Conservation (phyloP, 1,140 invertebrate genomes). For the Lucilia sericata region DNA sequence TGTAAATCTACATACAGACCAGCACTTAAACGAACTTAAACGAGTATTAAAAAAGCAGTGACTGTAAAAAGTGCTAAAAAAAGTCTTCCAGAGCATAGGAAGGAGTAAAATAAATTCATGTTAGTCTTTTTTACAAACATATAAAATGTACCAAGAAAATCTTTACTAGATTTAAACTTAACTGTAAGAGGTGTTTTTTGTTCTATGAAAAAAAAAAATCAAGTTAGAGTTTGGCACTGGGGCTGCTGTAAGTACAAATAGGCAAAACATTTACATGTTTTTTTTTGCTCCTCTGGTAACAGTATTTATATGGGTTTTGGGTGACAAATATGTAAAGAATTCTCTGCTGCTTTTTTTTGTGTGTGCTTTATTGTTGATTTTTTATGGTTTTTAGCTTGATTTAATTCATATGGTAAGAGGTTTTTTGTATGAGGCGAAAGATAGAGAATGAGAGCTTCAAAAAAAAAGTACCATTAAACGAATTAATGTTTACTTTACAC, state of each 20-base stretch:
- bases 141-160: not conserved
- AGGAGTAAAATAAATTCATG: slow-evolving; percentile 27
- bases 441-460: not conserved
- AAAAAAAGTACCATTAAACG: slow-evolving; percentile 44
- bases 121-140: slow-evolving; percentile 5
- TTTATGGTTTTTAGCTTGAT: slow-evolving; percentile 20
- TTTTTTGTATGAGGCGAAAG: not conserved
- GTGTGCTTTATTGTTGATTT: slow-evolving; percentile 1
- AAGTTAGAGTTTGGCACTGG: not conserved
- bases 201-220: not conserved
- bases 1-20: slow-evolving; percentile 7
- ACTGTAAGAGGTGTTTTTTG: not conserved
- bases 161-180: not conserved
- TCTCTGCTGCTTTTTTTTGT: not conserved
- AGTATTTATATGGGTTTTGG: not conserved
- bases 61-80: no score
- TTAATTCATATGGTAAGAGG: slow-evolving; percentile 24
- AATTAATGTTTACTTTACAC: slow-evolving; percentile 45
- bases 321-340: slow-evolving; percentile 24
- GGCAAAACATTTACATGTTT: slow-evolving; percentile 24
- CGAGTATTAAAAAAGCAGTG: slow-evolving; percentile 8
- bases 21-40: slow-evolving; percentile 26
- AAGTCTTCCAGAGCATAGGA: not conserved
- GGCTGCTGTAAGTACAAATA: not conserved
- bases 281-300: not conserved